Conservation (phyloP, 1,140 invertebrate genomes). For the Leptoteleia sp. region DNA sequence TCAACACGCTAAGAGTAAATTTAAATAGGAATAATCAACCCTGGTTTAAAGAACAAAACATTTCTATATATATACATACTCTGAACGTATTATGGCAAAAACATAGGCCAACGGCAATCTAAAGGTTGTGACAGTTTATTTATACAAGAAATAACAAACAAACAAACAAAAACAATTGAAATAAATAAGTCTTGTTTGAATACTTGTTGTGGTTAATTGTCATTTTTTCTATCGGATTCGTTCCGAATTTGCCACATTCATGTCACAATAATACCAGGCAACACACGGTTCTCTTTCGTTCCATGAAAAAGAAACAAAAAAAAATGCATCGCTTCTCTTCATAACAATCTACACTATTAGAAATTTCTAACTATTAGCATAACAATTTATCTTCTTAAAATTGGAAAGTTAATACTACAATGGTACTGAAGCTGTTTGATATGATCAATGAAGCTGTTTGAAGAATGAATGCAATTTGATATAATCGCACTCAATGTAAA, state of each 20-base stretch:
- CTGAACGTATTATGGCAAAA: slow-evolving; percentile 7
- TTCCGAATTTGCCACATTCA: slow-evolving; percentile 29
- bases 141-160: slow-evolving; percentile 8
- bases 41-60: too few species aligned
- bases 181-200: slow-evolving; percentile 31
- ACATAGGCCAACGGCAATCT: slow-evolving; percentile 43
- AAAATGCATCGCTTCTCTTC: slow-evolving; percentile 12
- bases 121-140: slow-evolving; percentile 34
- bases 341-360: too few species aligned
- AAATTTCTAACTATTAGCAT: too few species aligned
- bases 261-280: slow-evolving; percentile 33
- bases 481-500: too few species aligned
- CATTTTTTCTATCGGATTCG: slow-evolving; percentile 5
- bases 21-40: too few species aligned
- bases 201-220: slow-evolving; percentile 23
- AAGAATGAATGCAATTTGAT: too few species aligned
- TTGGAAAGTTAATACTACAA: too few species aligned
- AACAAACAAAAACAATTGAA: slow-evolving; percentile 5
- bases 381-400: too few species aligned
- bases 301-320: slow-evolving; percentile 4
- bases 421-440: too few species aligned
- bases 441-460: too few species aligned
- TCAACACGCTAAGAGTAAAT: too few species aligned
- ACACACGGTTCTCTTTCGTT: neutral
- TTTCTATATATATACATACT: too few species aligned